A percentile compares a stretch with the other conserved stretches of the same genome.
Conservation (phyloP, 2,888 invertebrate genomes). For the Lysandra coridon region DNA sequence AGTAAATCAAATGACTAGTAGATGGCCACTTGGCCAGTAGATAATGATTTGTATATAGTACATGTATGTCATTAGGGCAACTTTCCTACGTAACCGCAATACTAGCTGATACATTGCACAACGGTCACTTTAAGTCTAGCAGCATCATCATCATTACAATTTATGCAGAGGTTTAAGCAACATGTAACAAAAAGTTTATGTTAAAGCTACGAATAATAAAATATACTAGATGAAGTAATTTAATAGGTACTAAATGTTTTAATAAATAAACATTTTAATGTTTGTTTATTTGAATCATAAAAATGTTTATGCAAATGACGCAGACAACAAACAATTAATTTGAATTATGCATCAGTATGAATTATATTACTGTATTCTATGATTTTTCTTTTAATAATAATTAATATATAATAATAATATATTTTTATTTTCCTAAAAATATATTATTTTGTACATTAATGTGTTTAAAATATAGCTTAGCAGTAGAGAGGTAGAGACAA, state of each 20-base stretch:
- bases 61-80: neutral
- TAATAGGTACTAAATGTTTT: neutral
- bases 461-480: neutral
- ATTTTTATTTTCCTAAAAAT: no score
- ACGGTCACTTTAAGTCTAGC: neutral
- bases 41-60: neutral
- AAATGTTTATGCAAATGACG: neutral
- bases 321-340: neutral
- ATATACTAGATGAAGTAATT: no score
- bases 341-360: neutral
- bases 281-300: neutral
- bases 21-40: neutral
- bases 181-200: neutral
- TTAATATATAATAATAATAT: no score
- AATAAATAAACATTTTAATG: neutral
- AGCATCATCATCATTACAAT: neutral
- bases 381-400: neutral
- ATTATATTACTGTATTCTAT: neutral
- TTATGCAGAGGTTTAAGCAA: neutral
- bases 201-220: no score
- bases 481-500: neutral
- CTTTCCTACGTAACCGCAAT: constrained; percentile 1
- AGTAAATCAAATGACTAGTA: neutral
- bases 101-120: neutral
- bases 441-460: neutral